Conservation (phyloP, 2,888 invertebrate genomes). For the Sesia apiformis region DNA sequence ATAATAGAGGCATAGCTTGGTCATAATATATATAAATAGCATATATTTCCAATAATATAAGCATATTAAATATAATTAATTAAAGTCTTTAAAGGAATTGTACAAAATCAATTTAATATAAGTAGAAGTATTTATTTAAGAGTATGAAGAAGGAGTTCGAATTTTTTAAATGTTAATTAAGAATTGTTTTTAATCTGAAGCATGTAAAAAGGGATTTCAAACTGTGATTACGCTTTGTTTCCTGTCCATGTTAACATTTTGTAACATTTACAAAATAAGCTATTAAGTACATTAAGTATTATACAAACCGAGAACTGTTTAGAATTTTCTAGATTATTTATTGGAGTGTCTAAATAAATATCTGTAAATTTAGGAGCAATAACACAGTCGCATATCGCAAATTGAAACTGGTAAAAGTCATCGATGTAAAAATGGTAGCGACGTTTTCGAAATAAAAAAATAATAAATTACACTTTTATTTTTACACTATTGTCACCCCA, state of each 20-base stretch:
- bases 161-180: neutral
- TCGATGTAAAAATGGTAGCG: slow-evolving; percentile 18
- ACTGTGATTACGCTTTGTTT: slow-evolving; percentile 20
- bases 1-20: too few relatives aligned
- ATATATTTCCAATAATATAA: neutral
- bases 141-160: neutral
- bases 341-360: slow-evolving; percentile 8
- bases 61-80: neutral
- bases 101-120: slow-evolving; percentile 13
- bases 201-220: slow-evolving; percentile 7
- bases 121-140: neutral
- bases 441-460: slow-evolving; percentile 50
- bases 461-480: slow-evolving; percentile 16
- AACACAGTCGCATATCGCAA: slow-evolving; percentile 58
- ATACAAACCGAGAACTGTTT: slow-evolving; percentile 2
- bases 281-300: neutral
- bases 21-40: too few relatives aligned
- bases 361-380: slow-evolving; percentile 44
- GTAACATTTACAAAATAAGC: slow-evolving; percentile 1
- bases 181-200: neutral
- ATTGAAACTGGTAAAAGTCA: slow-evolving; percentile 34
- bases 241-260: slow-evolving; percentile 5
- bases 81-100: slow-evolving; percentile 13
- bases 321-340: slow-evolving; percentile 10
- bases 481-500: neutral